Evolutionary conservation across 1,140 invertebrate genomes (phyloP).

Genomic region (Heliconius eleuchia): DNA sequence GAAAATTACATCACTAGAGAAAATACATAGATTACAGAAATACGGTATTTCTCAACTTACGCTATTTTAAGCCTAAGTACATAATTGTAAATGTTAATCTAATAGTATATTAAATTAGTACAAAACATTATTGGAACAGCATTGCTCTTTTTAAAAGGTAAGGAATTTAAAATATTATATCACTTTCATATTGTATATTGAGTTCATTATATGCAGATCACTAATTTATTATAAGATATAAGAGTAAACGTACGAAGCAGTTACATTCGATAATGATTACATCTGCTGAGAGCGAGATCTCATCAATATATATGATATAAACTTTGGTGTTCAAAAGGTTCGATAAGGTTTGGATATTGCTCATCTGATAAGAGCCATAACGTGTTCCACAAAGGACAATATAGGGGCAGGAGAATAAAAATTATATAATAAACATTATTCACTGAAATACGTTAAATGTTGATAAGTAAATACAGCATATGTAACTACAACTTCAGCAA

Average conservation of each 20-base stretch:
- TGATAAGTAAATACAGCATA: constrained; percentile 21
- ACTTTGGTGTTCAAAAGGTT: constrained; percentile 40
- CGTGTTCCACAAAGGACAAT: constrained; percentile 15
- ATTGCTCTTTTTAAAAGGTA: constrained; percentile 26
- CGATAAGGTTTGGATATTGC: constrained; percentile 16
- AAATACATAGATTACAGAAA: constrained; percentile 36
- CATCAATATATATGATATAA: constrained; percentile 39
- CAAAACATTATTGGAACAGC: constrained; percentile 40
- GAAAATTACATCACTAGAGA: constrained; percentile 44
- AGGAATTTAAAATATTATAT: constrained; percentile 20
- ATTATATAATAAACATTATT: background rate
- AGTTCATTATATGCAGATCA: constrained; percentile 33
- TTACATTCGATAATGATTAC: constrained; percentile 37
- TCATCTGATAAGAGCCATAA: constrained; percentile 24
- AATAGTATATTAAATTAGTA: constrained; percentile 47
- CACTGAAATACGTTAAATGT: background rate
- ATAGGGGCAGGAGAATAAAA: background rate
- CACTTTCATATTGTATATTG: constrained; percentile 25
- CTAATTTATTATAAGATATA: constrained; percentile 33
- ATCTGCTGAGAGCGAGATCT: constrained; percentile 33
- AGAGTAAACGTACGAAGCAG: constrained; percentile 36
- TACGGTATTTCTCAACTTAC: constrained; percentile 46
- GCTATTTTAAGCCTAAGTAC: constrained; percentile 66
- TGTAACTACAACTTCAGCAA: constrained; percentile 21
- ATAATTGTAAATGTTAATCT: constrained; percentile 66